Evolutionary conservation across 1,140 invertebrate genomes (phyloP).

Genomic region (Zaprionus taronus): DNA sequence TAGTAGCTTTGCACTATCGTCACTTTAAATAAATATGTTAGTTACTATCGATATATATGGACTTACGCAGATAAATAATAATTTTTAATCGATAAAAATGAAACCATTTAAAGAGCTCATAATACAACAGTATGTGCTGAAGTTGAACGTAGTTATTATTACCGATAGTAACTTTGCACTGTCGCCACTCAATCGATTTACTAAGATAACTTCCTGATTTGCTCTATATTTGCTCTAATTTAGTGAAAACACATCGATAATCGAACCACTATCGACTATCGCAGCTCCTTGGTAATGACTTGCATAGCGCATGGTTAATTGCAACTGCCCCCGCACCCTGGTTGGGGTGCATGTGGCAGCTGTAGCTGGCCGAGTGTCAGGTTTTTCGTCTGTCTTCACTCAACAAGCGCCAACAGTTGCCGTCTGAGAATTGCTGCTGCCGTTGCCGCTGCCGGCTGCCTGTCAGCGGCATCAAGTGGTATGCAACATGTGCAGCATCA

Average conservation of each 20-base stretch:
- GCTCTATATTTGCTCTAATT: neutral
- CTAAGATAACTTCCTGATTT: neutral
- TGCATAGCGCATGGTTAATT: constrained; percentile 5
- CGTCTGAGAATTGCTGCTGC: constrained; percentile 48
- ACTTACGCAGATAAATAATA: no score
- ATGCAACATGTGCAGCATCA: constrained; percentile 48
- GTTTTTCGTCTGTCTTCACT: constrained; percentile 54
- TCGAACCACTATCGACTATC: neutral
- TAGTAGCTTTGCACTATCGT: no score
- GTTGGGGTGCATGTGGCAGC: constrained; percentile 21
- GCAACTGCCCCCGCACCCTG: constrained; percentile 1
- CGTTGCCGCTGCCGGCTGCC: constrained; percentile 48
- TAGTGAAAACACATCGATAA: neutral
- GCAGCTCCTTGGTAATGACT: neutral
- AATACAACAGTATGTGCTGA: no score
- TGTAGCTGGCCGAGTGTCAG: constrained; percentile 49
- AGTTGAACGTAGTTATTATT: neutral
- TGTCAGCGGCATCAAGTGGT: constrained; percentile 75
- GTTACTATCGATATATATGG: no score
- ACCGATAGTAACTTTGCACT: neutral
- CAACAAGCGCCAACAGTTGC: constrained; percentile 75
- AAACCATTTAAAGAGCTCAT: no score
- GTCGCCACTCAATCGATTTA: neutral
- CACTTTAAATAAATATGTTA: no score
- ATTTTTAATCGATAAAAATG: neutral